Evolutionary conservation across 1,140 invertebrate species (phyloP), one percentile per base, ranked within the genome.

Genomic region (Muscidifurax raptorellus): DNA sequence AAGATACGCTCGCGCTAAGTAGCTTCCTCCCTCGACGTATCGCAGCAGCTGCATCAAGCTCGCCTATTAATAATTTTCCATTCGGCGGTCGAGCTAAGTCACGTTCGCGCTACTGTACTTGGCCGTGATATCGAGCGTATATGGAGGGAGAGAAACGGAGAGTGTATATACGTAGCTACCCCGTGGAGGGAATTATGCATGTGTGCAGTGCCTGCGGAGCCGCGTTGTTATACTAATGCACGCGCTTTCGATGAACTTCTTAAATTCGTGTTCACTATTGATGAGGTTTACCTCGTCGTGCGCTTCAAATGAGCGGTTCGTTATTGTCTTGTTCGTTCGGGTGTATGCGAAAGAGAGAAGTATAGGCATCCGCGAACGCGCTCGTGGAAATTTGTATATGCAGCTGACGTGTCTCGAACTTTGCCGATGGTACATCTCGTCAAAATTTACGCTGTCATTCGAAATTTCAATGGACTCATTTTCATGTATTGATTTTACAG

Each of bases 31-130:
- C 52, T 59, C 52, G 22, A 59, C 52, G 18, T n/a, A 59, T 59
- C 5, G 52, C 52, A 59, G 22, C 52, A 59, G 52, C 52, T n/a
- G 28, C 52, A 27, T 71, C 32, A 80, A 80, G 27, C 30, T 47
- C 40, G 47, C 22, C 85, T 80, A 85, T 82, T 82, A 85, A 82
- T 85, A 79, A 82, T 82, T 85, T 82, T 74, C 75, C 72, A 59
- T 79, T 85, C 80, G 44, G 25, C 36, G 79, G 64, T 76, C 40
- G 52, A 72, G 25, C 36, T 52, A 52, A 64, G 80, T 82, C 80
- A 74, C 76, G 84, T 85, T 78, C 71, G 13, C 69, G 15, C 44
- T n/a, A n/a, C n/a, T 5, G 79, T 13, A 12, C 28, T 27, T 66
- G 32, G 13, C 18, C 25, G 28, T 18, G 47, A 52, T 77, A 77